phyloP scores from a whole-genome alignment of 2,113 vertebrate genomes.

The Hyperopisus bebe region DNA sequence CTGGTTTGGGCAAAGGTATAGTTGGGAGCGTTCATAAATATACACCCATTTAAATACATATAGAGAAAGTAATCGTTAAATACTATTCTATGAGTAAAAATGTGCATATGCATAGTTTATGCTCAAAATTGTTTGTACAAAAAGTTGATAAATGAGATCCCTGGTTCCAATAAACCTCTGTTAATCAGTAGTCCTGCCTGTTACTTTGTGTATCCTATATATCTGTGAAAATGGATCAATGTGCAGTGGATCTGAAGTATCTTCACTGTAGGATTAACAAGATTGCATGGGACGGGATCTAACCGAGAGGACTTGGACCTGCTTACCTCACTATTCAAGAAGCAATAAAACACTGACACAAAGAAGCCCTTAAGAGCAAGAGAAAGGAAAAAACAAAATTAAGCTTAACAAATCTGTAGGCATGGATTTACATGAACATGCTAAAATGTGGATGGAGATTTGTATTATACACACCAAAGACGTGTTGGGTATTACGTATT shows the following conservation, averaged over 20 bases:
- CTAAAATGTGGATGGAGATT: neutral
- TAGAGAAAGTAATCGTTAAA: neutral
- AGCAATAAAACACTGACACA: constrained; percentile 78
- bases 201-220: neutral
- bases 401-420: neutral
- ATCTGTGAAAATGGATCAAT: neutral
- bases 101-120: neutral
- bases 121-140: neutral
- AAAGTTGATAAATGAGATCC: neutral
- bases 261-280: neutral
- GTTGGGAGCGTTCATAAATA: neutral
- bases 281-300: neutral
- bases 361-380: constrained; percentile 67
- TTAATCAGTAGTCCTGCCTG: neutral
- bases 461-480: neutral
- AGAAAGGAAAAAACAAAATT: constrained; percentile 24
- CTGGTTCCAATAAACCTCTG: neutral
- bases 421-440: neutral
- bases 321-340: constrained; percentile 76
- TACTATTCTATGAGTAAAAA: neutral
- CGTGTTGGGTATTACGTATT: neutral
- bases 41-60: neutral
- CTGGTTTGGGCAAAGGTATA: neutral
- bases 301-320: neutral
- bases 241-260: neutral